These are phyloP conservation scores for Mamestra brassicae DNA, from an alignment of 2,888 invertebrate genomes.

Conservation along the genomic window DNA sequence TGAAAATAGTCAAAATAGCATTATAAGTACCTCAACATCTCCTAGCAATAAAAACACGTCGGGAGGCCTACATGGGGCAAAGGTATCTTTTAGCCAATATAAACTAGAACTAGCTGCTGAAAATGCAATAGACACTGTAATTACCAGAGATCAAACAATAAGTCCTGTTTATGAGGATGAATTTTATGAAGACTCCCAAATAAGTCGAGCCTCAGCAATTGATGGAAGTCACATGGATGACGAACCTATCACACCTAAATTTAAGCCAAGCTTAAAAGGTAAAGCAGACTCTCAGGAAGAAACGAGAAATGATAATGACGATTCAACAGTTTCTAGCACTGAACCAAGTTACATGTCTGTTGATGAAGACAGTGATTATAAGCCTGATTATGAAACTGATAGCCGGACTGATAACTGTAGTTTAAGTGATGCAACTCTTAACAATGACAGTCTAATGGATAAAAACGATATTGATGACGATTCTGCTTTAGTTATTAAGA, in stretches of 20 bases:
- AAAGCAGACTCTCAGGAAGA: constrained; percentile 24
- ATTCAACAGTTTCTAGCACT: constrained; percentile 31
- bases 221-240: constrained; percentile 21
- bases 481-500: constrained; percentile 19
- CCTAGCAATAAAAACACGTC: constrained; percentile 27
- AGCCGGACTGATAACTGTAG: constrained; percentile 36
- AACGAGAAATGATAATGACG: constrained; percentile 26
- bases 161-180: constrained; percentile 53
- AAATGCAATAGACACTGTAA: constrained; percentile 9
- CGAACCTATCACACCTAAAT: constrained; percentile 14
- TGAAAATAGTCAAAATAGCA: constrained; percentile 34
- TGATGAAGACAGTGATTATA: constrained; percentile 52
- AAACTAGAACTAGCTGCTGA: constrained; percentile 4
- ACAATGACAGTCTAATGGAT: constrained; percentile 21
- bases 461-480: background rate
- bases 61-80: background rate
- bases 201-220: constrained; percentile 6
- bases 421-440: constrained; percentile 19
- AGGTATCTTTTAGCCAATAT: constrained; percentile 18
- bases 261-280: constrained; percentile 11
- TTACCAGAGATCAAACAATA: constrained; percentile 16
- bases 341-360: constrained; percentile 38
- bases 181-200: constrained; percentile 29
- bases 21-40: constrained; percentile 19
- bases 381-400: constrained; percentile 47